Conservation (phyloP, 2,113 vertebrate species). For the Ophthalmolycus amberensis region DNA sequence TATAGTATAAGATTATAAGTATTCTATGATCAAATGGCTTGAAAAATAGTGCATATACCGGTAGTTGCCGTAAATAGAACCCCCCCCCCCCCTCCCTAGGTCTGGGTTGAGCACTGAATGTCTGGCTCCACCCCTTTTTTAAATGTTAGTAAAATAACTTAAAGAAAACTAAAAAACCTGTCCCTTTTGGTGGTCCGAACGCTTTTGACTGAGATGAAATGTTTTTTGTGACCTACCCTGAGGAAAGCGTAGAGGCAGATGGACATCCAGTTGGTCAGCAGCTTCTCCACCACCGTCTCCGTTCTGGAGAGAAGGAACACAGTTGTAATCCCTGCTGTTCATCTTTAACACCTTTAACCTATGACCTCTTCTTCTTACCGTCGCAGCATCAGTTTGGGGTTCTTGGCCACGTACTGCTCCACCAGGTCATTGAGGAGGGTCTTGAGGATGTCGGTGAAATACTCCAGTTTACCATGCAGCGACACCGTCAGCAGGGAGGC, state of each 20-base stretch:
- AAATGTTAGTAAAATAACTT: too few species aligned
- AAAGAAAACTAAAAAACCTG: too few species aligned
- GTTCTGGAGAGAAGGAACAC: conserved; percentile 84
- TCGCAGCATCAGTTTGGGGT: conserved; percentile 97
- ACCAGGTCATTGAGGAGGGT: conserved; percentile 95
- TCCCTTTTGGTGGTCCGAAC: background rate
- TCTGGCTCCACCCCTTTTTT: too few species aligned
- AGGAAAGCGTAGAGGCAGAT: conserved; percentile 96
- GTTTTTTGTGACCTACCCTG: conserved; percentile 84
- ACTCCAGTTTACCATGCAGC: conserved; percentile 95
- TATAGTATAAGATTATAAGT: too few species aligned
- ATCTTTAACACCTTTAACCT: background rate
- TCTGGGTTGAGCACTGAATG: too few species aligned
- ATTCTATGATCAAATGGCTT: too few species aligned
- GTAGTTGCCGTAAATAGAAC: too few species aligned
- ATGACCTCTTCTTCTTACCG: conserved; percentile 79
- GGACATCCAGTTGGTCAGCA: conserved; percentile 99
- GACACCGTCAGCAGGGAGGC: conserved; percentile 95
- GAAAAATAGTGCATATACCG: too few species aligned
- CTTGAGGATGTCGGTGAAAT: conserved; percentile 98
- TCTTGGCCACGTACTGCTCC: conserved; percentile 98
- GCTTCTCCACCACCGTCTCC: conserved; percentile 97
- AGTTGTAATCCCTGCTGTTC: background rate
- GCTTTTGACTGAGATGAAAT: too few species aligned
- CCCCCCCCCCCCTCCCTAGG: too few species aligned